phyloP scores from a whole-genome alignment of 2,113 vertebrate species.

The Guaruba guarouba region DNA sequence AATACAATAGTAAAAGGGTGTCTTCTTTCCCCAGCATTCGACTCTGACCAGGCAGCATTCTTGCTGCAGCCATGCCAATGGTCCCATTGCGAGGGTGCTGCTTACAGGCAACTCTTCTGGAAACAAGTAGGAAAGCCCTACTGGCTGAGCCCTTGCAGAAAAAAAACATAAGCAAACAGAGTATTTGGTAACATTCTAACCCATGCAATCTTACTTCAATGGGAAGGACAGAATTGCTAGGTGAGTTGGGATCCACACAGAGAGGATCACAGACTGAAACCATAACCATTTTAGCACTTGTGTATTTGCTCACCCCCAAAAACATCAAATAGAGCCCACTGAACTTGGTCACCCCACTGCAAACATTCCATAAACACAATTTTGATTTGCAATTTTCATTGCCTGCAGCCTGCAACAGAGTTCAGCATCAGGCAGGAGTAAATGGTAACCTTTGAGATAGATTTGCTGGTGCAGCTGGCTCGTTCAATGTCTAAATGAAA shows the following conservation, averaged over 20 bases:
- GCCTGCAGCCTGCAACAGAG: background rate
- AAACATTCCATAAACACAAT: background rate
- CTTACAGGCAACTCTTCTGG: background rate
- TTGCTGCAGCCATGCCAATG: fast-evolving
- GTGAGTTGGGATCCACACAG: background rate
- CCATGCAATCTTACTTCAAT: background rate
- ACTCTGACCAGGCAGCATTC: background rate
- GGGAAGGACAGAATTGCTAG: background rate
- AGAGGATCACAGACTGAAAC: background rate
- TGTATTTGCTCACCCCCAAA: background rate
- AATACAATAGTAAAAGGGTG: background rate
- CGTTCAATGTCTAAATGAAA: background rate
- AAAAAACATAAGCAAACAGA: background rate
- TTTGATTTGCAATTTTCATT: background rate
- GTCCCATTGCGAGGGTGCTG: background rate
- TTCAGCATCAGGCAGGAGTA: background rate
- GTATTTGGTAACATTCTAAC: background rate
- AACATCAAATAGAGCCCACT: background rate
- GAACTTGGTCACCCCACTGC: background rate
- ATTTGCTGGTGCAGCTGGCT: background rate
- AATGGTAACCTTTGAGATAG: background rate
- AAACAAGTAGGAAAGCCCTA: background rate
- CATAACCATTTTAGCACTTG: background rate
- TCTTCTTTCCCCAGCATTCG: background rate
- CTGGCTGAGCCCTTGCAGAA: background rate